Evolutionary conservation across 2,888 invertebrate genomes (phyloP), one percentile per base, ranked within the genome.

Genomic region (Melieria omissa): DNA sequence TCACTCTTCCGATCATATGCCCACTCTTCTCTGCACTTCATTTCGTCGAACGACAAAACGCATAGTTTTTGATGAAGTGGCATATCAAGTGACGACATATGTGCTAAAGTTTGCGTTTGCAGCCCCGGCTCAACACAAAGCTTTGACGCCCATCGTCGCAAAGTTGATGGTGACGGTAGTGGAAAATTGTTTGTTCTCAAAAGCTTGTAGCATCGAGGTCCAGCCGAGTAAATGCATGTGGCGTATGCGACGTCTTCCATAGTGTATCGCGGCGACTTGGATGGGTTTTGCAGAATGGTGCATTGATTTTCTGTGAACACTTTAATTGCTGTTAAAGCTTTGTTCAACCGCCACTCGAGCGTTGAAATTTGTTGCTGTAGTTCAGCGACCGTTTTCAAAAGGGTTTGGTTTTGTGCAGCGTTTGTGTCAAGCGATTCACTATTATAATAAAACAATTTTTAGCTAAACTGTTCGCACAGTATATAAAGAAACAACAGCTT

Each of bases 21-120:
- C 44, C 71, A 71, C 9, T 71, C 72, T 55, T 74, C 72, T 61
- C 70, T 69, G 4, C 65, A 16, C 62, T 74, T 74, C 74, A 72
- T 76, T 67, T 74, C 73, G 54, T 76, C 72, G 52, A 72, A 74
- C 10, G 61, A 70, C 12, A 70, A 14, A 1, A 74, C 65, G 44
- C 70, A 70, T 29, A 70, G 29, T 49, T 74, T 74, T 4, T 71
- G 71, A 6, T 65, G 60, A 3, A 71, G 2, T 12, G 52, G 41
- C n/a, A 71, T 10, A 10, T 65, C 54, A 12, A 45, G 29, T 16
- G 49, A 8, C 45, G 9, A 41, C 71, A 60, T 58, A 29, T 47
- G 49, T 0, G 47, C 10, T 10, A 58, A 14, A 44, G 10, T 54
- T 10, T 49, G 29, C 8, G 5, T 10, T 52, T 60, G 52, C n/a